phyloP scores from a whole-genome alignment of 2,113 vertebrate species.

The Crotalus tigris region DNA sequence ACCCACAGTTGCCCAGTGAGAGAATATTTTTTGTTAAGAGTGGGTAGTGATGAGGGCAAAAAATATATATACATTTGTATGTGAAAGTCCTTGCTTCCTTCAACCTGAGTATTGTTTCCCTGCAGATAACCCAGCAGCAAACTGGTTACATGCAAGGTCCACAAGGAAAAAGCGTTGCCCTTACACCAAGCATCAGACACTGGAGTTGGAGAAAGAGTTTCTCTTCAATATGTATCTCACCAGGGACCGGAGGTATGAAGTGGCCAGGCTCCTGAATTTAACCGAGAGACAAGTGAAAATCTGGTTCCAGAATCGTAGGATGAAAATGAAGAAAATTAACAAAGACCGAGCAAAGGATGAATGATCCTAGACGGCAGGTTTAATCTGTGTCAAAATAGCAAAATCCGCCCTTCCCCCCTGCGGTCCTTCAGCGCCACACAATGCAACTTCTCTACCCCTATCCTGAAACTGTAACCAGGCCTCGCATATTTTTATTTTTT shows the following conservation, averaged over 20 bases:
- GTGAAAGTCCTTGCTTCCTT: slow-evolving; percentile 1
- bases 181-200: slow-evolving; percentile 94
- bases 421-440: background rate
- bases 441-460: slow-evolving; percentile 29
- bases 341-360: slow-evolving; percentile 93
- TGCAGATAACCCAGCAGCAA: slow-evolving; percentile 92
- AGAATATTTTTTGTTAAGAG: background rate
- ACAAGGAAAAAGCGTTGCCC: slow-evolving; percentile 96
- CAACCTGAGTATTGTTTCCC: slow-evolving; percentile 53
- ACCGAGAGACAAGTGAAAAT: slow-evolving; percentile 99
- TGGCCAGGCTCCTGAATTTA: slow-evolving; percentile 91
- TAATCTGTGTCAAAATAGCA: background rate
- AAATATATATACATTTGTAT: background rate
- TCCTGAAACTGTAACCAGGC: slow-evolving; percentile 65
- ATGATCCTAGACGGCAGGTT: background rate
- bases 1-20: slow-evolving; percentile 54
- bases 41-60: background rate
- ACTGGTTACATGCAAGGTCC: slow-evolving; percentile 98
- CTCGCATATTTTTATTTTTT: slow-evolving; percentile 39
- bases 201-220: slow-evolving; percentile 98
- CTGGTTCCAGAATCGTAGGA: slow-evolving; percentile 99
- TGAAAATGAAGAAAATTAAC: slow-evolving; percentile 99
- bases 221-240: slow-evolving; percentile 99
- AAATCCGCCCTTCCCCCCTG: background rate
- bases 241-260: slow-evolving; percentile 95